Percentiles rank a stretch among this genome's conserved stretches.
These are phyloP conservation scores for Mayetiola destructor DNA, from an alignment of 2,888 invertebrate species.

Conservation along the genomic window DNA sequence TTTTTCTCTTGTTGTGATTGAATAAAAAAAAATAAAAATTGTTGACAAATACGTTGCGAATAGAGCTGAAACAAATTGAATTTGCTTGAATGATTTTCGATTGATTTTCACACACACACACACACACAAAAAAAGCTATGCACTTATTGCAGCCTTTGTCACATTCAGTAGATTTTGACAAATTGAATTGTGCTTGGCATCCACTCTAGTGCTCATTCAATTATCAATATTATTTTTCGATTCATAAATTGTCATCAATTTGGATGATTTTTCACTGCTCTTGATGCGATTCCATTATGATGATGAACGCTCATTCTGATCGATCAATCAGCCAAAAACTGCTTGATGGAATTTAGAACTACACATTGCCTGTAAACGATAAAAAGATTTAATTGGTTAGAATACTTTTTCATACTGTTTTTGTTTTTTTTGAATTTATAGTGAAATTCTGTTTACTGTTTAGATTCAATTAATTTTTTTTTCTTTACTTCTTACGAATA, in stretches of 20 bases:
- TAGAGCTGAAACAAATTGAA: not conserved
- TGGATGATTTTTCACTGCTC: not conserved
- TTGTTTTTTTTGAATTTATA: no score
- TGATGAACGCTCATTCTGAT: no score
- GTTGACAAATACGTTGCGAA: no score
- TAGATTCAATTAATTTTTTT: no score
- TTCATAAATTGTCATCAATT: not conserved
- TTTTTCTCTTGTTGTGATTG: not conserved
- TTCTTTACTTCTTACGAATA: no score
- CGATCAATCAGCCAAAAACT: no score
- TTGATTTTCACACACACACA: slow-evolving; percentile 2
- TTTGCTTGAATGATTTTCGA: slow-evolving; percentile 11
- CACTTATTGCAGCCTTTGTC: not conserved
- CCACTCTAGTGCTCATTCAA: not conserved
- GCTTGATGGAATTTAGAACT: no score
- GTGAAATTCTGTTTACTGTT: no score
- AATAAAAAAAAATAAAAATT: not conserved
- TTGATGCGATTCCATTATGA: not conserved
- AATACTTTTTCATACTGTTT: no score
- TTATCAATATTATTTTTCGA: slow-evolving; percentile 7
- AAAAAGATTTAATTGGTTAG: no score
- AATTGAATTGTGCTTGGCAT: not conserved
- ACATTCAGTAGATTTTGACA: not conserved
- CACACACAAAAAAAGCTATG: not conserved
- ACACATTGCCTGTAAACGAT: no score